Base-by-base conservation (phyloP, 2,113 vertebrate species). In the Okapia johnstoni region DNA sequence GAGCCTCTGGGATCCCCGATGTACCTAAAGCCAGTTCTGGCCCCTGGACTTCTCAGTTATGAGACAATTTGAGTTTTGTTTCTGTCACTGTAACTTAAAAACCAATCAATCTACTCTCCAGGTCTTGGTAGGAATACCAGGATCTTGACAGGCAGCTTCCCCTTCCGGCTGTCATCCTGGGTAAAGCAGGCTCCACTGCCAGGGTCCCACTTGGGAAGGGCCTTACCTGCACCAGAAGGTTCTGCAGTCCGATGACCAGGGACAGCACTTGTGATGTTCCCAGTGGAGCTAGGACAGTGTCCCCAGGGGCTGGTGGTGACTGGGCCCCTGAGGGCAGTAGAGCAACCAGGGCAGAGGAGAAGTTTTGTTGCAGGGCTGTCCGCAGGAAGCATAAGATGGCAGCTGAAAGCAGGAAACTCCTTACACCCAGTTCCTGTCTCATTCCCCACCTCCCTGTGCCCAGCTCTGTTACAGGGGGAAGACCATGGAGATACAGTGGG, bases 371-470 rank as follows among this genome's bases (percentile, higher is more conserved):
- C 81, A 99, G 98, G 4, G 99, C 80, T 60, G 97, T 98, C 98
- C 99, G 99, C 97, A 99, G 98, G 95, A 99, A 98, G 94, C 98
- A 98, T 96, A 99, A 97, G 94, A 99, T 98, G 98, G 99, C 99
- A 91, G 99, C 99, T 99, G 98, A 54, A 98, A 85, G 98, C 19
- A 94, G 10, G 96, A 81, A 16, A 0, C 25, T 87, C 87, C 79
- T 98, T 97, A 98, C 4, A 9, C 16, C 6, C 19, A 55, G 55
- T 48, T 85, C 66, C 83, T 79, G 55, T 52, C 54, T 63, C 89
- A 10, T 88, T 81, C 7, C 85, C 93, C 12, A 85, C 12, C 85
- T 66, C 58, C 90, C 36, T 58, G 30, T 46, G 25, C 88, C 91
- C 80, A 85, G 60, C 85, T 66, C 85, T 88, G 81, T 61, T 91